These are phyloP conservation scores for Ecliptopera silaceata DNA, from an alignment of 2,888 invertebrate species.

Conservation along the genomic window DNA sequence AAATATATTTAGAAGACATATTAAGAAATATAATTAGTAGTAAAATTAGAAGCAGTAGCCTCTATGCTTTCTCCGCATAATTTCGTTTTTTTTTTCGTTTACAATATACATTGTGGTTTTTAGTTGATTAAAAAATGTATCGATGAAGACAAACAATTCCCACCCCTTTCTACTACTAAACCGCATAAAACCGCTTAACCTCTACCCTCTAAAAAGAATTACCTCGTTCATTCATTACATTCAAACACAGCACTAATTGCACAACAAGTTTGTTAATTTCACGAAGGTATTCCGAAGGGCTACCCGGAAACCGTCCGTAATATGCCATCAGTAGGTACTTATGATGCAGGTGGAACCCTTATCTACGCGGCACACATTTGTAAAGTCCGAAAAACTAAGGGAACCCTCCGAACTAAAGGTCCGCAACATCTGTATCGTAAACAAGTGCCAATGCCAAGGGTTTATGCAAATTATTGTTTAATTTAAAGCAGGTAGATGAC, in stretches of 20 bases:
- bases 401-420: constrained; percentile 19
- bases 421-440: constrained; percentile 35
- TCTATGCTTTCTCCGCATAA: too few relatives aligned
- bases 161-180: background rate
- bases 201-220: background rate
- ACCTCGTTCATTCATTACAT: background rate
- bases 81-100: too few relatives aligned
- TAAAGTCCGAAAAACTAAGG: constrained; percentile 55
- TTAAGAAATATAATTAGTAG: too few relatives aligned
- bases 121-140: too few relatives aligned
- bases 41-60: too few relatives aligned
- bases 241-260: constrained; percentile 31
- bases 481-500: constrained; percentile 25
- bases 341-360: constrained; percentile 77
- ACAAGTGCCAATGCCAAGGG: constrained; percentile 12
- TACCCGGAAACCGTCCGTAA: constrained; percentile 59
- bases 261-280: constrained; percentile 35
- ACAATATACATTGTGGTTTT: too few relatives aligned
- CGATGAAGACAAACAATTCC: too few relatives aligned
- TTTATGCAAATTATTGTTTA: constrained; percentile 35
- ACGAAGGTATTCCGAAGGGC: constrained; percentile 20
- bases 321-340: constrained; percentile 64
- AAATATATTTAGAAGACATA: too few relatives aligned
- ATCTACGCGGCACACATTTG: constrained; percentile 51
- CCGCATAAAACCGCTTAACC: background rate